These are phyloP conservation scores for Cassiopea andromeda DNA, from an alignment of 30 jellyfish, hydroid and myxozoan genomes.

Conservation along the genomic window DNA sequence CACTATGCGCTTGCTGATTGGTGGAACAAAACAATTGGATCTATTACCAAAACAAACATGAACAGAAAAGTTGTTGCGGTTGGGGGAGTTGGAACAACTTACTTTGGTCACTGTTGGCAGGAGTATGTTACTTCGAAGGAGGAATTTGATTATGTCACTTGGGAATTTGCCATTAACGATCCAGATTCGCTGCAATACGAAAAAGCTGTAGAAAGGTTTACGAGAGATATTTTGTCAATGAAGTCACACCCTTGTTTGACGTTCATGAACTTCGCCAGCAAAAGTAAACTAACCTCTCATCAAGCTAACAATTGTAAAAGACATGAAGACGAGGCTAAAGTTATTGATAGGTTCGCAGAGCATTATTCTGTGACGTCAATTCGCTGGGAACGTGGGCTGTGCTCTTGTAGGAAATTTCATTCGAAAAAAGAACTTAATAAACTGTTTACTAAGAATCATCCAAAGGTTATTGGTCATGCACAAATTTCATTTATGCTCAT, in stretches of 20 bases:
- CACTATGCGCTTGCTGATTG: constrained; percentile 96
- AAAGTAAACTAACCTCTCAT: constrained; percentile 16
- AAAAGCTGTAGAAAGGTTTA: constrained; percentile 63
- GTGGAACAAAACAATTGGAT: constrained; percentile 93
- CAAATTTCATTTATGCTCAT: constrained; percentile 81
- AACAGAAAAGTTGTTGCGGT: constrained; percentile 83
- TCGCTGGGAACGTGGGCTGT: constrained; percentile 54
- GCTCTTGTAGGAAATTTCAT: constrained; percentile 14
- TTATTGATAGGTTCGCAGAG: constrained; percentile 52
- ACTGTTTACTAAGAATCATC: constrained; percentile 82
- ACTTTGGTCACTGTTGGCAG: constrained; percentile 93
- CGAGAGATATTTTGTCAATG: constrained; percentile 37
- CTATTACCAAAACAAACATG: constrained; percentile 80
- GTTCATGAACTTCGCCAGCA: constrained; percentile 68
- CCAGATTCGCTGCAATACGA: constrained; percentile 69
- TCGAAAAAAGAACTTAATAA: neutral
- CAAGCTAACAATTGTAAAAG: constrained; percentile 39
- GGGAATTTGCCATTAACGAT: constrained; percentile 97
- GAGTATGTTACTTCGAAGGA: constrained; percentile 80
- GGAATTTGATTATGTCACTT: constrained; percentile 79
- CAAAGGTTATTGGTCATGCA: constrained; percentile 89
- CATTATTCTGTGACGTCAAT: constrained; percentile 53
- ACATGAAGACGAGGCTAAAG: constrained; percentile 55
- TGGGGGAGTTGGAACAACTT: constrained; percentile 92
- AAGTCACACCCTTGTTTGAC: constrained; percentile 64